phyloP scores from a whole-genome alignment of 2,797 vertebrate species.

The Semotilus atromaculatus region DNA sequence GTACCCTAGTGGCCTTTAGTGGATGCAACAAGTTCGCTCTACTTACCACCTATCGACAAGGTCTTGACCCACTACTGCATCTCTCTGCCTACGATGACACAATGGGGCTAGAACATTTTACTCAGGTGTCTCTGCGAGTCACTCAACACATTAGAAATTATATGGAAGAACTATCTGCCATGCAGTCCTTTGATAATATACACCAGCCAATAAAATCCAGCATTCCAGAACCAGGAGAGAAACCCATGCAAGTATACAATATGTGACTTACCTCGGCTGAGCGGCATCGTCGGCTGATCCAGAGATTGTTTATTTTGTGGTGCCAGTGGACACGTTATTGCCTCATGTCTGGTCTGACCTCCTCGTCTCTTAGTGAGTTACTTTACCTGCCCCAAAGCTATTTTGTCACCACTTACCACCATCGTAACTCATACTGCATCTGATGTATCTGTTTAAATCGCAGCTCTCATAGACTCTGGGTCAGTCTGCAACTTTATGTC shows the following conservation, averaged over 20 bases:
- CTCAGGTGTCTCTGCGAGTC: not conserved
- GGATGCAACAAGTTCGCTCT: not conserved
- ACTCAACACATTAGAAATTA: not conserved
- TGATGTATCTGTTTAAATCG: no score
- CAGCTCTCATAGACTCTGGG: no score
- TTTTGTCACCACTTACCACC: not conserved
- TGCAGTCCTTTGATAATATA: not conserved
- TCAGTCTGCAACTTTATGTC: no score
- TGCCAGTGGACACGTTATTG: not conserved
- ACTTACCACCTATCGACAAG: not conserved
- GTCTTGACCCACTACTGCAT: not conserved
- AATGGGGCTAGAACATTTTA: not conserved
- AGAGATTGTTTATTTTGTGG: not conserved
- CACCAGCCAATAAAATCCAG: not conserved
- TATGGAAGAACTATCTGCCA: not conserved
- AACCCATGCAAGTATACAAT: not conserved
- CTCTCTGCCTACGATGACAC: not conserved
- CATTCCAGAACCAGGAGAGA: not conserved
- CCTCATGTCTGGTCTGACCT: not conserved
- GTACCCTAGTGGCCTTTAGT: not conserved
- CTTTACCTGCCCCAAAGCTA: not conserved
- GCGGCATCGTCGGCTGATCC: not conserved
- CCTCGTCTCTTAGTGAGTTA: not conserved
- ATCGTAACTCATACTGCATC: not conserved
- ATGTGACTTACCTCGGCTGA: not conserved